Base-by-base conservation (phyloP, 92 coral and sea anemone species). In the Palythoa grandiflora region DNA sequence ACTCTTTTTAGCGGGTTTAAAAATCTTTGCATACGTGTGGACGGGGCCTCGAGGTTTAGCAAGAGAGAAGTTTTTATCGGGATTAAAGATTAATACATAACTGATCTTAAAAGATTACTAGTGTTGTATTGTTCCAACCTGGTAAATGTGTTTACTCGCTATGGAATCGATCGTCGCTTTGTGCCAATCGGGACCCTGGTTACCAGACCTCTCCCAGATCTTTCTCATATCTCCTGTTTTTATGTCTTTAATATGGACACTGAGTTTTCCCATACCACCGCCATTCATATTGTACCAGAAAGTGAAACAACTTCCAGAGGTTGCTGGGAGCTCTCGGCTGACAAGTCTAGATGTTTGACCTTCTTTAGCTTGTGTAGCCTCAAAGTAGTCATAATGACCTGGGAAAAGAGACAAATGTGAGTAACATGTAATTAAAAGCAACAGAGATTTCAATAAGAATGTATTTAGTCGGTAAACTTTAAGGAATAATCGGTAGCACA, bases 211-310 rank as follows among this genome's bases (percentile, higher is more conserved):
- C 50, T 57, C 83, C 83, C 83, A 78, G 50, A 78, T 37, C 83
- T 2, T 28, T 36, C 3, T 78, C 35, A 13, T 36, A 3, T 16
- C 14, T 53, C 83, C 50, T 6, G 83, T 53, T 20, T 55, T 57
- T 70, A 78, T 20, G 37, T 78, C 83, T 78, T 78, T 78, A n/a
- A 19, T 57, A 1, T 55, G 15, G 6, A 78, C 28, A 1, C 15
- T 54, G 66, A 78, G 83, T 17, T 60, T 36, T 8, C 83, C 83
- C 83, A 78, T 78, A 2, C 83, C 83, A n/a, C 5, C 71, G 7
- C 83, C 83, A 36, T 78, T 5, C 83, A 78, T 78, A n/a, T 78
- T 55, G 83, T 78, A 78, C 68, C 70, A 78, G 71, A 78, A 78
- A 8, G n/a, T 53, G 10, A 78, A 55, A 38, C 83, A 78, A 57